Evolutionary conservation across 2,797 vertebrate species (phyloP).

Genomic region (Rhinatrema bivittatum): DNA sequence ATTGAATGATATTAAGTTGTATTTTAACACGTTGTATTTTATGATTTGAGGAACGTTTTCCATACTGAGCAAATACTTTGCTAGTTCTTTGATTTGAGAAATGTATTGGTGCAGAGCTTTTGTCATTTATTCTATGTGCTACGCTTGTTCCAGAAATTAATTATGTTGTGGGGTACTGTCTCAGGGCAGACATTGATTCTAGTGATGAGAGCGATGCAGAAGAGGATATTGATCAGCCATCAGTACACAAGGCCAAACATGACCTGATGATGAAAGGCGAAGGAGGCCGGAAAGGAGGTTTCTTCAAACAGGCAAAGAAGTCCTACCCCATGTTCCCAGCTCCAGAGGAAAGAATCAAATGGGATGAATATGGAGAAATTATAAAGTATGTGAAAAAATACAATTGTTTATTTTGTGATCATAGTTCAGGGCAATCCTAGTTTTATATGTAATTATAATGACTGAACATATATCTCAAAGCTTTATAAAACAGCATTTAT

Average conservation of each 20-base stretch:
- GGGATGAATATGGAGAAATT: constrained; percentile 97
- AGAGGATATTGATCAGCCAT: constrained; percentile 87
- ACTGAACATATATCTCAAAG: too few relatives aligned
- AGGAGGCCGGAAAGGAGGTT: constrained; percentile 89
- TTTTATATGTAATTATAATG: too few relatives aligned
- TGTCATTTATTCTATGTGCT: neutral
- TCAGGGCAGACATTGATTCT: constrained; percentile 89
- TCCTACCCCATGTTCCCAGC: constrained; percentile 97
- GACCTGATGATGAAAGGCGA: constrained; percentile 98
- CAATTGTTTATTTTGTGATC: too few relatives aligned
- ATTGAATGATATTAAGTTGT: too few relatives aligned
- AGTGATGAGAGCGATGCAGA: constrained; percentile 94
- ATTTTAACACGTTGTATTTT: too few relatives aligned
- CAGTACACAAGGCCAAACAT: constrained; percentile 82
- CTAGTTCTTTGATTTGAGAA: too few relatives aligned
- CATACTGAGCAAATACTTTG: too few relatives aligned
- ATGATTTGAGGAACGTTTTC: too few relatives aligned
- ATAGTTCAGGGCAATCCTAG: too few relatives aligned
- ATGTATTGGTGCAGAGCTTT: too few relatives aligned
- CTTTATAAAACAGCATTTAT: too few relatives aligned
- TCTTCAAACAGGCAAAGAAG: constrained; percentile 98
- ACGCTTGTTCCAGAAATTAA: too few relatives aligned
- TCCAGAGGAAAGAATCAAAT: constrained; percentile 94
- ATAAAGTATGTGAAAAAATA: constrained; percentile 76
- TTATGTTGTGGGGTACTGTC: constrained; percentile 7